Conservation (phyloP, 2,888 invertebrate genomes). For the Synergus japonicus region DNA sequence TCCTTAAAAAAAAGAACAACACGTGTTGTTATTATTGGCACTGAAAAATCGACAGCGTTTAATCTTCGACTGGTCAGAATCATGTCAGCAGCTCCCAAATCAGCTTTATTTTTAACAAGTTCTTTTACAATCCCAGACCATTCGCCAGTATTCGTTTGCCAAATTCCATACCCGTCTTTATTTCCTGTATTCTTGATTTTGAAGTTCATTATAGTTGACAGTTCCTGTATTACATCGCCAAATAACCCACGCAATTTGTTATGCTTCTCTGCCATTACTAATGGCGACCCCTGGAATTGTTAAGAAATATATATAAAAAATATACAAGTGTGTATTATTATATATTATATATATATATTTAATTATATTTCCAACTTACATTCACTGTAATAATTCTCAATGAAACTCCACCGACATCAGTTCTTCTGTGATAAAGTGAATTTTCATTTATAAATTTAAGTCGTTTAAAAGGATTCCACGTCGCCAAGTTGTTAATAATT, state of each 20-base stretch:
- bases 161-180: constrained; percentile 53
- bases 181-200: constrained; percentile 37
- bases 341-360: too few species aligned
- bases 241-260: constrained; percentile 11
- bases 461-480: constrained; percentile 49
- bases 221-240: constrained; percentile 13
- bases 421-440: constrained; percentile 56
- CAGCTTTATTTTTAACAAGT: constrained; percentile 53
- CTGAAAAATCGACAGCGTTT: constrained; percentile 61
- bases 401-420: constrained; percentile 50
- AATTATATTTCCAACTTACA: constrained; percentile 45
- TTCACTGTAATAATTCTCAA: constrained; percentile 55
- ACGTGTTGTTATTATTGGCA: constrained; percentile 56
- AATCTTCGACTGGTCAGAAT: constrained; percentile 52
- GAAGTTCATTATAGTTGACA: constrained; percentile 55
- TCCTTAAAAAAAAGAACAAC: constrained; percentile 54
- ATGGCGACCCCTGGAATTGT: constrained; percentile 11
- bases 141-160: constrained; percentile 42
- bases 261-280: constrained; percentile 7
- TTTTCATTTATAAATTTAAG: constrained; percentile 29
- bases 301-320: too few species aligned
- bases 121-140: constrained; percentile 61
- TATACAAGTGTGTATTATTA: too few species aligned
- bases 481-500: constrained; percentile 47
- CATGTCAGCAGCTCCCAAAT: constrained; percentile 59